A percentile compares a stretch with the other conserved stretches of the same genome.
Conservation (phyloP, 2,888 invertebrate genomes). For the Pachycephus smyrnensis region DNA sequence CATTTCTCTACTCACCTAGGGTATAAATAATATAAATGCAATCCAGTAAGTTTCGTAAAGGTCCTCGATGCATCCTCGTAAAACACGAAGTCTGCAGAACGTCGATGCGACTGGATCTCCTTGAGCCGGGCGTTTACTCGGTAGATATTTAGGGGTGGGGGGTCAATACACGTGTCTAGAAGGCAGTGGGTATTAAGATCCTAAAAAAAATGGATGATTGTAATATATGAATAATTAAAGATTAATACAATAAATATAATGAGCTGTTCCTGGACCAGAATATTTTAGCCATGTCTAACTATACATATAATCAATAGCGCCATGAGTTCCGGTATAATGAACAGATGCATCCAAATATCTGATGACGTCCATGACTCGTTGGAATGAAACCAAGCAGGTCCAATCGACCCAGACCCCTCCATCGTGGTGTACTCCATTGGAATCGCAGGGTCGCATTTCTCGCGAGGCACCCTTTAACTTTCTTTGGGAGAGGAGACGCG, state of each 20-base stretch:
- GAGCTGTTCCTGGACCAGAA: neutral
- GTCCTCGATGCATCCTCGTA: neutral
- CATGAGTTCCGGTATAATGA: neutral
- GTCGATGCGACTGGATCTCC: neutral
- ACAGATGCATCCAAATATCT: neutral
- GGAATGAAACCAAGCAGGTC: neutral
- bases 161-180: neutral
- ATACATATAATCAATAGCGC: neutral
- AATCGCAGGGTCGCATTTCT: constrained; percentile 15
- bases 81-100: neutral
- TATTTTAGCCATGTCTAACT: neutral
- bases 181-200: neutral
- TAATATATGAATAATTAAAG: neutral
- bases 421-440: neutral
- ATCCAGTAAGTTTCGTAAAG: neutral
- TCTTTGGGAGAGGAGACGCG: constrained; percentile 13
- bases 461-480: constrained; percentile 19
- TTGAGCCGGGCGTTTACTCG: neutral
- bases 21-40: neutral
- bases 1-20: neutral
- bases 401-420: constrained; percentile 1
- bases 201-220: neutral
- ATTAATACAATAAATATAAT: neutral
- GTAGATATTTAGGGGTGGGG: neutral
- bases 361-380: neutral